Evolutionary conservation across 2,113 vertebrate species (phyloP), one percentile per base, ranked within the genome.

Genomic region (Geothlypis trichas): DNA sequence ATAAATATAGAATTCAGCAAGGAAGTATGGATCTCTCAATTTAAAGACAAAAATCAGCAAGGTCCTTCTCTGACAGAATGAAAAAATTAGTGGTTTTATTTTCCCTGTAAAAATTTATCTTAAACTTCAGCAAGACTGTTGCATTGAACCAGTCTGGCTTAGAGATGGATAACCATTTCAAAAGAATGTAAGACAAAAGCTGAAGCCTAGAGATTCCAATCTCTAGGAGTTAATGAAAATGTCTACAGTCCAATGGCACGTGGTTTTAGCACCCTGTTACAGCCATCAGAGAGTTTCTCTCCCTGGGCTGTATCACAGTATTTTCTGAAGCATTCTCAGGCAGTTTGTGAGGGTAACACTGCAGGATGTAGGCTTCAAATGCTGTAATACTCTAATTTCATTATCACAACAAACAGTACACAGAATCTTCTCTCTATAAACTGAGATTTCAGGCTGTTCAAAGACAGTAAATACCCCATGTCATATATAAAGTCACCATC

Each of bases 21-120:
- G 44, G 27, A 89, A 75, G 35, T 28, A 75, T 4, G 61, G 27
- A 7, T 47, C 11, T 69, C 24, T 59, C 28, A 28, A 67, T 68
- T 73, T 76, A 80, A 83, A 91, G 51, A 87, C 11, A 72, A 80
- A 79, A 95, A 61, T 41, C 16, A 84, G 3, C 16, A 91, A 73
- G 22, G 26, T 39, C 69, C 9, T 54, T 67, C 52, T 61, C 41
- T 62, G 9, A 87, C 21, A 57, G 5, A 16, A 80, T 11, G 17
- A 12, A 8, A 85, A 85, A 27, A 39, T 37, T 30, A 57, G 7
- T 21, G 71, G 55, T 61, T 61, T 55, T 42, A 4, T 81, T 75
- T 87, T 22, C 28, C 17, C 11, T 22, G 4, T 47, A 75, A 84
- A 95, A 84, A 28, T 35, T 67, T 51, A 15, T 81, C 47, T 77